Conservation (phyloP, 2,113 vertebrate genomes). For the Furnarius figulus region DNA sequence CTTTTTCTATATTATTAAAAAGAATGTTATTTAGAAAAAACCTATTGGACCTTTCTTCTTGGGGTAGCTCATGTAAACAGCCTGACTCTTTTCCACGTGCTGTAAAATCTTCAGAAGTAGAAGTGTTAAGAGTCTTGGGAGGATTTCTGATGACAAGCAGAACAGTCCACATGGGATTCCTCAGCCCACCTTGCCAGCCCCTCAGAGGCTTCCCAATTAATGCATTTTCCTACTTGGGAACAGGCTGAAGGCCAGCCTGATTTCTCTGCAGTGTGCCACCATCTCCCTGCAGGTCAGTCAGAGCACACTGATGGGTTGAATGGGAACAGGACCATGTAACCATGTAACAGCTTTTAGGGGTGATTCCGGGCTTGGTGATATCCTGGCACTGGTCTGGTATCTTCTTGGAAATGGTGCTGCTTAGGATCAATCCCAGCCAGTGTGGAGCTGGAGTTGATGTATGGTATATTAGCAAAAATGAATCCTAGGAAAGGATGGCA, state of each 20-base stretch:
- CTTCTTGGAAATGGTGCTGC: not conserved
- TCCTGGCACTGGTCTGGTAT: not conserved
- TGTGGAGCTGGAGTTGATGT: not conserved
- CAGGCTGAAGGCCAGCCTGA: not conserved
- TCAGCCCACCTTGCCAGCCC: not conserved
- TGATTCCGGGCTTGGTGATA: not conserved
- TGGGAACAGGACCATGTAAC: not conserved
- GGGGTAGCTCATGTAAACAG: not conserved
- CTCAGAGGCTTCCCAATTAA: not conserved
- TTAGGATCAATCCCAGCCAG: not conserved
- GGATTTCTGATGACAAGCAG: not conserved
- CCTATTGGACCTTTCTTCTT: not conserved
- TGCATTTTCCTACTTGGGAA: not conserved
- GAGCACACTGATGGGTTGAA: not conserved
- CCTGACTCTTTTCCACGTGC: not conserved
- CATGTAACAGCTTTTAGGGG: not conserved
- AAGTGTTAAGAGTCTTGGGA: not conserved
- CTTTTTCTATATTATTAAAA: not conserved
- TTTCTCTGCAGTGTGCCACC: accelerated
- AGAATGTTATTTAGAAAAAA: not conserved
- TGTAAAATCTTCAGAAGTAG: not conserved
- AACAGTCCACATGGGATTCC: not conserved
- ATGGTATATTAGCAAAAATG: not conserved
- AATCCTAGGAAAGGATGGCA: not conserved
- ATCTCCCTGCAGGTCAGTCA: not conserved